Conservation (phyloP, 2,797 vertebrate species). For the Eutrigla gurnardus region DNA sequence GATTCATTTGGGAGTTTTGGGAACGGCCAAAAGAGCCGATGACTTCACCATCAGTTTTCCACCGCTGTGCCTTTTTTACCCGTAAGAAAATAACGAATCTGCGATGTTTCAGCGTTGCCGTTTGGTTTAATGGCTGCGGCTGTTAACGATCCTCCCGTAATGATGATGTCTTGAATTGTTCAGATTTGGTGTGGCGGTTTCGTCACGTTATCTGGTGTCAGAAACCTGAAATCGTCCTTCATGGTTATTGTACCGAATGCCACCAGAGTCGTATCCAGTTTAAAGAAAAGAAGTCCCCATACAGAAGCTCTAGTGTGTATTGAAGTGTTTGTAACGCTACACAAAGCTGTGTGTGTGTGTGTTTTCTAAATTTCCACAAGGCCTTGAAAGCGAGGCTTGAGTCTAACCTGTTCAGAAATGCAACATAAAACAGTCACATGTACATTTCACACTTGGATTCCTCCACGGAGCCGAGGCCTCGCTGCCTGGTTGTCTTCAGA, state of each 20-base stretch:
- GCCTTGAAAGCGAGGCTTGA: conserved; percentile 48
- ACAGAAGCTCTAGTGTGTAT: conserved; percentile 25
- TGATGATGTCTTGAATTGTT: conserved; percentile 8
- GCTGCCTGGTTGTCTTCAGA: conserved; percentile 36
- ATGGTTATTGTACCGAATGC: conserved; percentile 19
- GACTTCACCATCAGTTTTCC: not conserved
- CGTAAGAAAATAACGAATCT: not conserved
- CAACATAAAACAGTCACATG: conserved; percentile 27
- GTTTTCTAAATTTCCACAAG: conserved; percentile 25
- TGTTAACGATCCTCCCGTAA: not conserved
- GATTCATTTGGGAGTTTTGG: conserved; percentile 34
- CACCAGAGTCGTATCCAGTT: conserved; percentile 13
- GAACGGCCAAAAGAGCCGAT: not conserved
- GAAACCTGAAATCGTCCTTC: not conserved
- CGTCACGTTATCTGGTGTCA: conserved; percentile 9
- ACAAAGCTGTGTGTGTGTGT: conserved; percentile 9
- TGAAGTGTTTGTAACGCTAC: conserved; percentile 7
- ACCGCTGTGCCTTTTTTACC: not conserved
- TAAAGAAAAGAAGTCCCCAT: conserved; percentile 24
- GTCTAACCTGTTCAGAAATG: conserved; percentile 36
- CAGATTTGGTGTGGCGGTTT: conserved; percentile 1
- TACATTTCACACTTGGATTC: conserved; percentile 48
- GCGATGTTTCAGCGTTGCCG: not conserved
- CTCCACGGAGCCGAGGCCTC: conserved; percentile 41
- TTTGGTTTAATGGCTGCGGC: not conserved